phyloP scores from a whole-genome alignment of 2,888 invertebrate species.

The Leptura quadrifasciata region DNA sequence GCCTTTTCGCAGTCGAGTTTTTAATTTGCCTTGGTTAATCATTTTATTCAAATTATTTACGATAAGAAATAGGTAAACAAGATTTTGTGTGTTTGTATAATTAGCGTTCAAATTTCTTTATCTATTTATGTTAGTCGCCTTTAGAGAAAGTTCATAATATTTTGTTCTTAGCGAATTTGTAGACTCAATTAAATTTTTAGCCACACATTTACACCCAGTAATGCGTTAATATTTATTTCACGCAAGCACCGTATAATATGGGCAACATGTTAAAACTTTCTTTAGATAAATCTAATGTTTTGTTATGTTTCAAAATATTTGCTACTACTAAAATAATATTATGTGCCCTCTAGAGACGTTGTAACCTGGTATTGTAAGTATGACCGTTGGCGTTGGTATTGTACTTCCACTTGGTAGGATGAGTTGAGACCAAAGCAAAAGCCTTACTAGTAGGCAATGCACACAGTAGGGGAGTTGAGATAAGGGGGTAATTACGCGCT shows the following conservation, averaged over 20 bases:
- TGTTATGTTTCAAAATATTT: conserved; percentile 6
- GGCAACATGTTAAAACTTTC: not conserved
- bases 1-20: too few species aligned
- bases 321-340: conserved; percentile 20
- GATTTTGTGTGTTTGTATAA: too few species aligned
- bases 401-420: conserved; percentile 43
- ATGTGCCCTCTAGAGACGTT: not conserved
- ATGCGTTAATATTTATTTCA: not conserved
- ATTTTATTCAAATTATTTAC: too few species aligned
- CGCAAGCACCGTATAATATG: not conserved
- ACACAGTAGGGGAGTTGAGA: conserved; percentile 67
- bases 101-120: too few species aligned
- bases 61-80: too few species aligned
- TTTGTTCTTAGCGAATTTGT: too few species aligned
- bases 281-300: not conserved
- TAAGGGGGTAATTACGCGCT: conserved; percentile 73
- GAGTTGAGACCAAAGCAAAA: conserved; percentile 50
- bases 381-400: conserved; percentile 31
- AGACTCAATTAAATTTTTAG: too few species aligned
- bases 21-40: too few species aligned
- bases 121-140: too few species aligned
- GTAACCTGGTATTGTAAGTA: conserved; percentile 23
- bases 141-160: too few species aligned
- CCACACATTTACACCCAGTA: too few species aligned
- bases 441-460: conserved; percentile 54